These are phyloP conservation scores for Corapipo altera DNA, from an alignment of 2,113 vertebrate species.

Conservation along the genomic window DNA sequence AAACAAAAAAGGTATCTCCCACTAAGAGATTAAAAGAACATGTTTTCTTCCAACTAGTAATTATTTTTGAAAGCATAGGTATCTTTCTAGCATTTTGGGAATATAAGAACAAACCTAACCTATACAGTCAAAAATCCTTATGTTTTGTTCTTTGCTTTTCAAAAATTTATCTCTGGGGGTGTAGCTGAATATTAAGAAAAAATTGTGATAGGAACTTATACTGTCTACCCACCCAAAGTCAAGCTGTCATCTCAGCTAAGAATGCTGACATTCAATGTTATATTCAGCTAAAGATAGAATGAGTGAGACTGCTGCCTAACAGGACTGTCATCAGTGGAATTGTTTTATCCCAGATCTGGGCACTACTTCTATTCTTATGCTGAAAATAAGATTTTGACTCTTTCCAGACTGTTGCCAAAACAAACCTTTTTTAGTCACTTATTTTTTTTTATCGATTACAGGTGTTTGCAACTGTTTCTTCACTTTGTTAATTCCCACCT, in stretches of 20 bases:
- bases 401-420: background rate
- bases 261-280: background rate
- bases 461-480: background rate
- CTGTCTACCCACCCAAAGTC: background rate
- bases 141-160: background rate
- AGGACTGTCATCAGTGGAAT: background rate
- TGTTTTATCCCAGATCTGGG: background rate
- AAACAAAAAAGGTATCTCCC: background rate
- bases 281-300: background rate
- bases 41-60: background rate
- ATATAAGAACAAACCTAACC: background rate
- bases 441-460: background rate
- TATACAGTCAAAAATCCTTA: background rate
- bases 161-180: background rate
- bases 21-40: background rate
- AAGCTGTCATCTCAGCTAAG: background rate
- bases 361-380: background rate
- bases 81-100: background rate
- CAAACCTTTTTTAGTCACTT: background rate
- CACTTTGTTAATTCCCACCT: background rate
- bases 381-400: background rate
- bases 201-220: background rate
- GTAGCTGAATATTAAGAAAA: background rate
- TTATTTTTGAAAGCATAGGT: background rate
- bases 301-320: background rate